These are phyloP conservation scores for Acleris laterana DNA, from an alignment of 2,888 invertebrate species.

Conservation along the genomic window DNA sequence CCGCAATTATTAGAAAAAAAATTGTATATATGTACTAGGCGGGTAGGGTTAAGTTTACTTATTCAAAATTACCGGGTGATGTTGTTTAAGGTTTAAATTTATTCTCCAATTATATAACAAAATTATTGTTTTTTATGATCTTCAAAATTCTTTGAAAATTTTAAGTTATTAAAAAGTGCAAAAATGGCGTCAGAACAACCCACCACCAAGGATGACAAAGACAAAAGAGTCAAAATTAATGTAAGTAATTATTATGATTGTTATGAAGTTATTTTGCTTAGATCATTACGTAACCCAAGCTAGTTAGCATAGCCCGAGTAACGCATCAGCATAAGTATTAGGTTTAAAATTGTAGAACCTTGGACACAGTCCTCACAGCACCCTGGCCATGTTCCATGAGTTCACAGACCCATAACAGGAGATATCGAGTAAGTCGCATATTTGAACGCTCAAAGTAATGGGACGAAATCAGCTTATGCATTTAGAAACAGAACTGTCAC, in stretches of 20 bases:
- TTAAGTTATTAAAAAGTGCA: conserved; percentile 29
- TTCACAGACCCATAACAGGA: too few species aligned
- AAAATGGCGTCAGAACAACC: conserved; percentile 49
- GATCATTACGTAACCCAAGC: too few species aligned
- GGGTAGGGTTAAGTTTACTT: neutral
- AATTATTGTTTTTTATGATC: neutral
- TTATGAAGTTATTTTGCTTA: neutral
- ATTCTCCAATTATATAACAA: neutral
- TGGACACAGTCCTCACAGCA: too few species aligned
- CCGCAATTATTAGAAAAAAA: conserved; percentile 4
- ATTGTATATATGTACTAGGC: conserved; percentile 19
- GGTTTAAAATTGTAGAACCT: too few species aligned
- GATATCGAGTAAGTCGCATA: too few species aligned
- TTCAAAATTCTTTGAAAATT: conserved; percentile 43
- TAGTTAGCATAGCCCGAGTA: too few species aligned
- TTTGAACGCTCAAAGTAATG: too few species aligned
- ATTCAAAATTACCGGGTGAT: conserved; percentile 27
- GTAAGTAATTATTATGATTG: conserved; percentile 47
- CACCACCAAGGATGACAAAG: conserved; percentile 53
- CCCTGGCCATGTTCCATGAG: too few species aligned
- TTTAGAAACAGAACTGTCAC: too few species aligned
- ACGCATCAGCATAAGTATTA: too few species aligned
- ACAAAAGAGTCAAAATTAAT: conserved; percentile 72
- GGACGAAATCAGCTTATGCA: too few species aligned
- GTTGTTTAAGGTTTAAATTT: conserved; percentile 7